phyloP scores from a whole-genome alignment of 2,797 vertebrate genomes.

The Mastacembelus armatus region DNA sequence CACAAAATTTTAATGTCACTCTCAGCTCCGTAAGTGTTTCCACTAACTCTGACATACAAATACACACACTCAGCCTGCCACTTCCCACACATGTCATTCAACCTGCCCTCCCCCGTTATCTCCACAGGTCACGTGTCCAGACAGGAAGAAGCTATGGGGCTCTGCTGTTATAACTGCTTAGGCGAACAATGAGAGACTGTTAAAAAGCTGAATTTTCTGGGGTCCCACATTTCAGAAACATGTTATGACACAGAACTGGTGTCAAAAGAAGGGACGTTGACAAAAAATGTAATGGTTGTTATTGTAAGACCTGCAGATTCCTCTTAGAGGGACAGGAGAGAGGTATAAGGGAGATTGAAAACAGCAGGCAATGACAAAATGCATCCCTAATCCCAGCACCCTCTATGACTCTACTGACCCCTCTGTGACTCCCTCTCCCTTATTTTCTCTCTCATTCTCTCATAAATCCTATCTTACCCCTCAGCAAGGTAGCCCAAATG shows the following conservation, averaged over 20 bases:
- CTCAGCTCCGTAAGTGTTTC: slow-evolving; percentile 2
- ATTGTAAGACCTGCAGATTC: slow-evolving; percentile 53
- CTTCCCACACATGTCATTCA: slow-evolving; percentile 47
- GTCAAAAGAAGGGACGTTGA: slow-evolving; percentile 6
- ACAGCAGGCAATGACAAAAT: slow-evolving; percentile 56
- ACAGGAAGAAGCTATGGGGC: slow-evolving; percentile 65
- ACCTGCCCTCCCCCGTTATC: slow-evolving; percentile 27
- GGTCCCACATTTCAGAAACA: background rate
- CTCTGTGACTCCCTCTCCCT: slow-evolving; percentile 4
- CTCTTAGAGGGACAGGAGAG: slow-evolving; percentile 45
- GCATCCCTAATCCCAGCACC: slow-evolving; percentile 35
- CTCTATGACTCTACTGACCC: slow-evolving; percentile 33
- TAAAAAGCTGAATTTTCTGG: background rate
- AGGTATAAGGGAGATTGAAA: slow-evolving; percentile 48
- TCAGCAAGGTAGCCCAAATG: slow-evolving; percentile 18
- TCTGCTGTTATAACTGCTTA: slow-evolving; percentile 46
- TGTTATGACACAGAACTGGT: background rate
- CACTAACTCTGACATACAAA: background rate
- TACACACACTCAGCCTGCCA: slow-evolving; percentile 3
- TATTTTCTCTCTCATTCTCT: background rate
- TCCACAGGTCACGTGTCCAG: slow-evolving; percentile 50
- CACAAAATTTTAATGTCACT: background rate
- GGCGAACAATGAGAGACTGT: background rate
- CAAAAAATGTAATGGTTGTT: slow-evolving; percentile 33
- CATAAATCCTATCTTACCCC: slow-evolving; percentile 28